Conservation (phyloP, 1,140 invertebrate genomes). For the Drosophila takahashii region DNA sequence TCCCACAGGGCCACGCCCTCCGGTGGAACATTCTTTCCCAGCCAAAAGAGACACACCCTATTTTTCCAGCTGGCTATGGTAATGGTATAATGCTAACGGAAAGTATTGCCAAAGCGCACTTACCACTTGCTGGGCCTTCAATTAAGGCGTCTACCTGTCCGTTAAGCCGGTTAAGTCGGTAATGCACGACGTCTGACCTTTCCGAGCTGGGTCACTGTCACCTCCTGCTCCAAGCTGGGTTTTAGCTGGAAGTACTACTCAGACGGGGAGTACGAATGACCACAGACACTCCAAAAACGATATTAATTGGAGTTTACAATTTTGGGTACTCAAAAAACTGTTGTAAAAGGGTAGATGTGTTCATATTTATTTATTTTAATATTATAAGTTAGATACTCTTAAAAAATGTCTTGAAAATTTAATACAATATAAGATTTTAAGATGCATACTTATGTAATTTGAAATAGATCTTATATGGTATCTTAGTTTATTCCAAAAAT, state of each 20-base stretch:
- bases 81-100: slow-evolving; percentile 34
- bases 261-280: not conserved
- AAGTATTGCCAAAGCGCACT: slow-evolving; percentile 65
- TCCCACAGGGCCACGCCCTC: slow-evolving; percentile 25
- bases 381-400: too few relatives aligned
- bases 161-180: slow-evolving; percentile 49
- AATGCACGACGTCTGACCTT: slow-evolving; percentile 68
- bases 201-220: slow-evolving; percentile 67
- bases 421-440: too few relatives aligned
- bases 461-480: too few relatives aligned
- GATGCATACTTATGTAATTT: too few relatives aligned
- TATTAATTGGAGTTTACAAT: slow-evolving; percentile 15
- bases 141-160: slow-evolving; percentile 65
- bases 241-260: slow-evolving; percentile 21
- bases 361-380: too few relatives aligned
- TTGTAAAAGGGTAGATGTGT: too few relatives aligned
- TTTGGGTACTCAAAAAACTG: too few relatives aligned
- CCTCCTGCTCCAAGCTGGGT: slow-evolving; percentile 17
- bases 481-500: too few relatives aligned
- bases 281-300: not conserved
- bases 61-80: not conserved
- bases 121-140: slow-evolving; percentile 25
- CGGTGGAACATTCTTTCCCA: slow-evolving; percentile 33
- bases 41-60: slow-evolving; percentile 29
- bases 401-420: too few relatives aligned